Evolutionary conservation across 2,888 invertebrate genomes (phyloP).

Genomic region (Tanypteryx hageni): DNA sequence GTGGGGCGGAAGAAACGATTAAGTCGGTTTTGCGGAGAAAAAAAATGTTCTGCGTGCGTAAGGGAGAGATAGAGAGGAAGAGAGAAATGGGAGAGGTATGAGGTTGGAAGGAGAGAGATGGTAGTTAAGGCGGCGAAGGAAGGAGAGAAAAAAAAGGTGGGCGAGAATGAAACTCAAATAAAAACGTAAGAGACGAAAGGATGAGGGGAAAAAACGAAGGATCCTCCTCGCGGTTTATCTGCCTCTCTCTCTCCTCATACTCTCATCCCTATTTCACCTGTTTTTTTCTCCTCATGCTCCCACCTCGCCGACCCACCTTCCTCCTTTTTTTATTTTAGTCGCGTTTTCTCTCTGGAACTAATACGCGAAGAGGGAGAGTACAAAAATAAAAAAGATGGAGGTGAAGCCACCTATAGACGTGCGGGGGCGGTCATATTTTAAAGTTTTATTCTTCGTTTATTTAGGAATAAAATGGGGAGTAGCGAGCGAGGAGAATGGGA

Average conservation of each 20-base stretch:
- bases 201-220: background rate
- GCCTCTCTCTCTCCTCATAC: background rate
- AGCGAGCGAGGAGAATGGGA: background rate
- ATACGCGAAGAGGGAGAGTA: background rate
- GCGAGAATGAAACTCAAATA: background rate
- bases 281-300: background rate
- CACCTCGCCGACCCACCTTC: background rate
- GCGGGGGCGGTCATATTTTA: background rate
- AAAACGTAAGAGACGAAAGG: background rate
- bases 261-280: background rate
- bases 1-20: slow-evolving; percentile 6
- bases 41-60: background rate
- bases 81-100: background rate
- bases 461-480: background rate
- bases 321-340: background rate
- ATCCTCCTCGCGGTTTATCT: background rate
- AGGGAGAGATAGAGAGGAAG: background rate
- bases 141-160: background rate
- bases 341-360: background rate
- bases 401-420: background rate
- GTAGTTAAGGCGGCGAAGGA: background rate
- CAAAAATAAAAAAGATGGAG: background rate
- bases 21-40: background rate
- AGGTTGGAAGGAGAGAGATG: background rate
- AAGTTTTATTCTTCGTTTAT: background rate